A percentile compares a stretch with the other conserved stretches of the same genome.
Conservation (phyloP, 2,888 invertebrate genomes). For the Frankliniella fusca region DNA sequence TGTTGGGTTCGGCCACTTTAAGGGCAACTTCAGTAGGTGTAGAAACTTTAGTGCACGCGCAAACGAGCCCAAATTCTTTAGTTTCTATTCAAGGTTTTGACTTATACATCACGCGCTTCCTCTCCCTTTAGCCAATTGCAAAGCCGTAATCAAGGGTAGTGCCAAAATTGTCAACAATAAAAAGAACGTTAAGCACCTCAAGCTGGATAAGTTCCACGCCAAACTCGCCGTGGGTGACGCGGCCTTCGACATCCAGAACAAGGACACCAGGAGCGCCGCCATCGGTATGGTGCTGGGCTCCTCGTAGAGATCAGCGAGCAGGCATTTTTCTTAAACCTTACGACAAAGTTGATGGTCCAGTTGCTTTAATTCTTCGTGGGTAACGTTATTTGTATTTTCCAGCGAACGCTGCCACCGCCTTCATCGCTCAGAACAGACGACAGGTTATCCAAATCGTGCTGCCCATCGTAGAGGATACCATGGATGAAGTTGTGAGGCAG, state of each 20-base stretch:
- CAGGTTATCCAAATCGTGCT: conserved; percentile 63
- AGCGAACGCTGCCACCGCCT: conserved; percentile 64
- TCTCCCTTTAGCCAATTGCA: conserved; percentile 53
- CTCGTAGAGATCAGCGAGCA: too few relatives aligned
- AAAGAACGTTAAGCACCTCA: conserved; percentile 59
- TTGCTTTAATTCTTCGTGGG: conserved; percentile 27
- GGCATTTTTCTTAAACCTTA: neutral
- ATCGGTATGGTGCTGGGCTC: conserved; percentile 52
- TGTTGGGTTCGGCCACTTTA: conserved; percentile 52
- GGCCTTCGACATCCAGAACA: conserved; percentile 51
- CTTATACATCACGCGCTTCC: neutral
- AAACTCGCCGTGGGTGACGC: conserved; percentile 61
- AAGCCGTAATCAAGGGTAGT: conserved; percentile 55
- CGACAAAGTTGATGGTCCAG: neutral
- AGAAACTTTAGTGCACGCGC: conserved; percentile 15
- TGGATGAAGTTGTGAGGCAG: conserved; percentile 56
- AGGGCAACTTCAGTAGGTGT: conserved; percentile 55
- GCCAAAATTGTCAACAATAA: conserved; percentile 55
- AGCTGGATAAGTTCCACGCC: conserved; percentile 57
- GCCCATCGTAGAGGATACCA: conserved; percentile 65
- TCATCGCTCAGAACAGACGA: conserved; percentile 65
- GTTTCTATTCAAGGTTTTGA: neutral
- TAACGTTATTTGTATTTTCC: conserved; percentile 41
- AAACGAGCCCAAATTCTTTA: neutral
- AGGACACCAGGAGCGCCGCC: conserved; percentile 54